Conservation (phyloP, 2,797 vertebrate genomes). For the Pseudochirops corinnae region DNA sequence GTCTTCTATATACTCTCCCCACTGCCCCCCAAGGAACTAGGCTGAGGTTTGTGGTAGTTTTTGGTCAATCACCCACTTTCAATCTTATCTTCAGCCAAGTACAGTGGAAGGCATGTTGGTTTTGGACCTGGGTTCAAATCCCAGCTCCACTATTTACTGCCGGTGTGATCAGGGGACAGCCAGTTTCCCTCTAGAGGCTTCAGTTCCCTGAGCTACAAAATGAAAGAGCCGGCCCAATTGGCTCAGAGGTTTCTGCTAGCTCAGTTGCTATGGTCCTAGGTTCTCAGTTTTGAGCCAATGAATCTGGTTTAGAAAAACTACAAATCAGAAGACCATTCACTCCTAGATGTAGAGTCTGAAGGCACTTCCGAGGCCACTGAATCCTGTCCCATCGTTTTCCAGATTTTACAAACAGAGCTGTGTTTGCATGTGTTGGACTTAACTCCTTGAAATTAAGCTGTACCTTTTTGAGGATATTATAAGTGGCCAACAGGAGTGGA, state of each 20-base stretch:
- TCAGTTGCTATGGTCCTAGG: not conserved
- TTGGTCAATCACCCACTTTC: not conserved
- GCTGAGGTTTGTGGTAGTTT: not conserved
- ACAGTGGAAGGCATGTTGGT: not conserved
- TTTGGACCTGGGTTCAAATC: not conserved
- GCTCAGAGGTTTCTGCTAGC: not conserved
- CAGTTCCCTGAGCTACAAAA: not conserved
- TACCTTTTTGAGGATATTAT: slow-evolving; percentile 41
- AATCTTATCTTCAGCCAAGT: not conserved
- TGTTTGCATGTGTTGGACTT: slow-evolving; percentile 4
- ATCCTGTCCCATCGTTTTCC: not conserved
- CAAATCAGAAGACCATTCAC: not conserved
- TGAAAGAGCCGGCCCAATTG: not conserved
- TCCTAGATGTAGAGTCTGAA: not conserved
- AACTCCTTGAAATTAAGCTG: slow-evolving; percentile 50
- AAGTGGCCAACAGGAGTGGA: slow-evolving; percentile 53
- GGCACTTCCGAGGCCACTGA: not conserved
- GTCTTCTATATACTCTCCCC: not conserved
- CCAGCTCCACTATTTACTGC: not conserved
- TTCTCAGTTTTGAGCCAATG: not conserved
- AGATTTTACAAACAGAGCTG: not conserved
- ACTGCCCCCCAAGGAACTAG: not conserved
- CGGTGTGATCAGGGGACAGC: not conserved
- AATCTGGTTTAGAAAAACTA: not conserved
- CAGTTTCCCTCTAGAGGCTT: not conserved